phyloP scores from a whole-genome alignment of 1,140 invertebrate species.

The Linepithema humile region DNA sequence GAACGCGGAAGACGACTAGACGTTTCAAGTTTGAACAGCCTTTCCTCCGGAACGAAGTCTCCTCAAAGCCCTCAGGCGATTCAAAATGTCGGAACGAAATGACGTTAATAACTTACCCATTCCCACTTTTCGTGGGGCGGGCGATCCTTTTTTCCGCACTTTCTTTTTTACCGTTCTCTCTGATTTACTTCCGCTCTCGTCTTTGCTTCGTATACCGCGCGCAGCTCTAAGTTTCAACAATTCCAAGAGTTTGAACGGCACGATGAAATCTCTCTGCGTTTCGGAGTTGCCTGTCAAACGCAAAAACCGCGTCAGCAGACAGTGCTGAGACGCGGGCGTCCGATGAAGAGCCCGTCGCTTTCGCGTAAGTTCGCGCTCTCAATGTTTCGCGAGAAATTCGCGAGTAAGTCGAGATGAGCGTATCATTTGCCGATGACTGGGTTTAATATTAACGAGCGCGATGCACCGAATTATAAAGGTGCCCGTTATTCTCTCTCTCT shows the following conservation, averaged over 20 bases:
- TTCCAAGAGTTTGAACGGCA: slow-evolving; percentile 30
- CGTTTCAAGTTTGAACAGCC: slow-evolving; percentile 48
- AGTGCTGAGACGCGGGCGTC: no score
- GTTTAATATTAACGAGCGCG: slow-evolving; percentile 67
- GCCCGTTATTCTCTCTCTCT: not conserved
- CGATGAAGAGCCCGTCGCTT: not conserved
- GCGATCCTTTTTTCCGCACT: not conserved
- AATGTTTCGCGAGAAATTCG: not conserved
- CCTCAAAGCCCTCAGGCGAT: not conserved
- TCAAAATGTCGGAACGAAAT: no score
- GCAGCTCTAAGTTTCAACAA: slow-evolving; percentile 39
- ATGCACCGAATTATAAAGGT: slow-evolving; percentile 58
- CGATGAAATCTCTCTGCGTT: not conserved
- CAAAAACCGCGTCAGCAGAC: slow-evolving; percentile 16
- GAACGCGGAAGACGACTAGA: slow-evolving; percentile 18
- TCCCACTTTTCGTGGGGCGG: not conserved
- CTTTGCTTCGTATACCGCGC: not conserved
- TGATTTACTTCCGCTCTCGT: slow-evolving; percentile 10
- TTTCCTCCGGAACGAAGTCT: not conserved
- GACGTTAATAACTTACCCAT: slow-evolving; percentile 37
- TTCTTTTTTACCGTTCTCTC: not conserved
- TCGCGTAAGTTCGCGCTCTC: slow-evolving; percentile 1
- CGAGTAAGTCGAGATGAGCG: slow-evolving; percentile 33
- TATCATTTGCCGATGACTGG: slow-evolving; percentile 19
- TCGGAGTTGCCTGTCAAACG: slow-evolving; percentile 34